A percentile compares a stretch with the other conserved stretches of the same genome.
These are phyloP conservation scores for Trialeurodes vaporariorum DNA, from an alignment of 1,140 invertebrate species.

Conservation along the genomic window DNA sequence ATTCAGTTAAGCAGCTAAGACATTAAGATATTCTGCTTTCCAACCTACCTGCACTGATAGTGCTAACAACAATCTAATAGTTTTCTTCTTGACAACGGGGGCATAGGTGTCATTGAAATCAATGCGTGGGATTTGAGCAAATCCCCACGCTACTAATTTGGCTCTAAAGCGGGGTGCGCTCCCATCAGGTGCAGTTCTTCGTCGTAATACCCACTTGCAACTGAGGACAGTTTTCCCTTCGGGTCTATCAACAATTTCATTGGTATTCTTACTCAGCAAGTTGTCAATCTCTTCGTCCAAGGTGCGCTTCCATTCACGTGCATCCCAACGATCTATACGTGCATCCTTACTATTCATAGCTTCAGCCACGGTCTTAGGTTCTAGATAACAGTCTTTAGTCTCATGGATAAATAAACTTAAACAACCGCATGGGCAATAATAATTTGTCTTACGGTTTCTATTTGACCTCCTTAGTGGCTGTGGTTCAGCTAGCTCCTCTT, in stretches of 20 bases:
- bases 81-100: slow-evolving; percentile 28
- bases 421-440: not conserved
- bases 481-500: too few relatives aligned
- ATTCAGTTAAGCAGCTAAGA: slow-evolving; percentile 36
- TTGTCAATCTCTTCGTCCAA: slow-evolving; percentile 18
- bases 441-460: not conserved
- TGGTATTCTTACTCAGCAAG: slow-evolving; percentile 23
- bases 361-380: not conserved
- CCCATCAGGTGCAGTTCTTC: slow-evolving; percentile 7
- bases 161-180: slow-evolving; percentile 20
- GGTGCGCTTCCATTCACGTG: slow-evolving; percentile 13
- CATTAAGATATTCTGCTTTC: slow-evolving; percentile 31
- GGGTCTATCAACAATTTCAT: slow-evolving; percentile 30
- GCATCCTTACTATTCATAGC: not conserved
- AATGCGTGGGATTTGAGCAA: slow-evolving; percentile 17
- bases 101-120: slow-evolving; percentile 33
- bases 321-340: slow-evolving; percentile 7
- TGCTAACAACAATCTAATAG: slow-evolving; percentile 33
- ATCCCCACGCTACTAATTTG: slow-evolving; percentile 8
- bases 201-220: slow-evolving; percentile 26
- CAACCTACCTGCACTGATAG: slow-evolving; percentile 30
- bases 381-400: not conserved
- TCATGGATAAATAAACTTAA: not conserved
- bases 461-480: too few relatives aligned
- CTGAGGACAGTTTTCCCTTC: slow-evolving; percentile 26